Base-by-base conservation (phyloP, 2,797 vertebrate species). In the Sphaeramia orbicularis region DNA sequence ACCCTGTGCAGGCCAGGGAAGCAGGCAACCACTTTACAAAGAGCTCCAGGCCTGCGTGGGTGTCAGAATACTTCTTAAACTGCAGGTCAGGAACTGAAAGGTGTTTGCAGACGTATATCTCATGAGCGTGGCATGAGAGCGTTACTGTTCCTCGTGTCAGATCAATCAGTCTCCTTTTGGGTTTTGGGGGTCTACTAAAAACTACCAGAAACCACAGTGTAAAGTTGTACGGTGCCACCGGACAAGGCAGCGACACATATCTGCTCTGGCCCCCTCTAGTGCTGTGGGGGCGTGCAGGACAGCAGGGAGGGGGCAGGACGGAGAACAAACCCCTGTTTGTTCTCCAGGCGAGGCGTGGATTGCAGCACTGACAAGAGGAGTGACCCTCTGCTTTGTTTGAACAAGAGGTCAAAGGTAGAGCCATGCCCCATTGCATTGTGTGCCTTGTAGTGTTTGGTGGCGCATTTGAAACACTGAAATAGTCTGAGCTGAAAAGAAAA, bases 281-380 rank as follows among this genome's bases (percentile, higher is more conserved):
- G 78, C 70, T 80, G 76, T 60, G 84, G 78, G 83, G 85, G 80
- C 69, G 52, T 82, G 78, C 63, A 36, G 68, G 78, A 65, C 72
- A 69, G 86, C 75, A 58, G 69, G 69, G 78, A 55, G 70, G 71
- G 83, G 63, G 79, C 70, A 65, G 74, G 73, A 69, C 6, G 14
- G 67, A 83, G 91, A 91, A 93, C 91, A 93, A 91, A 80, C 80
- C 71, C 52, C 57, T 37, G 74, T 91, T 91, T 93, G 90, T 93
- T 93, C 88, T 85, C 70, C 16, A 12, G 76, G 65, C 69, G 51
- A 77, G 76, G 85, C 82, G 45, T 78, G 77, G 84, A 87, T 86
- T 83, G 83, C 80, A 51, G 81, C 78, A 3, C 83, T 90, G 88
- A 88, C 85, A 88, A 83, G 83, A 85, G 85, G 71, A 88, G 68